Base-by-base conservation (phyloP, 2,888 invertebrate species). In the Amphipyra tragopoginis region DNA sequence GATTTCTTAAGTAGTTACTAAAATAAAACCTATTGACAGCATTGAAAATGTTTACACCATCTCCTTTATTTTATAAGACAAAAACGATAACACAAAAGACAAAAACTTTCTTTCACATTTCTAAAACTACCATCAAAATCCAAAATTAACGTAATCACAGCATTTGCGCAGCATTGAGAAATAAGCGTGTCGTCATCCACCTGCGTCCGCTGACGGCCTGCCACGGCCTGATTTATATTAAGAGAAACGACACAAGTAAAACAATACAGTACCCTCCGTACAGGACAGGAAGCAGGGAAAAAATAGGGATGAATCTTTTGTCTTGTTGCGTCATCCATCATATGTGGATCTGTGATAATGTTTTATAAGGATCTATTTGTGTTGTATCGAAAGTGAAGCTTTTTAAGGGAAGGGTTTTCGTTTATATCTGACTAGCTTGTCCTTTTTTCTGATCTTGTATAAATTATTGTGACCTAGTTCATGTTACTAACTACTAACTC, bases 141-240 rank as follows among this genome's bases (percentile, higher is more conserved):
- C 54, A 56, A 69, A 71, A 69, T 69, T 79, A 79, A 68, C 60
- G 60, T 68, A 66, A 78, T 75, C 75, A 75, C 56, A 55, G 63
- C 64, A 70, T 72, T 71, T 72, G 68, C 63, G 65, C 60, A 56
- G 70, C 77, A 63, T 68, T 70, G 80, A 75, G 65, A 73, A 75
- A 66, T 78, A 75, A 72, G 71, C 80, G 76, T 76, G 65, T 70
- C 65, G 55, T 60, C 76, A 69, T 68, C 78, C 93, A 92, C 88
- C 92, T 92, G 92, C 90, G 88, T 92, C 92, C 92, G 92, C 84
- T 83, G 85, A 84, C 67, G 69, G 77, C 64, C 81, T 86, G 86
- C 86, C 86, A 84, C 84, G 83, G 84, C 81, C 90, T 91, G 93
- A 93, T 93, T 92, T 93, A 92, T 91, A 84, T 82, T 77, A 81